phyloP scores from a whole-genome alignment of 2,113 vertebrate species.

The Axis porcinus region DNA sequence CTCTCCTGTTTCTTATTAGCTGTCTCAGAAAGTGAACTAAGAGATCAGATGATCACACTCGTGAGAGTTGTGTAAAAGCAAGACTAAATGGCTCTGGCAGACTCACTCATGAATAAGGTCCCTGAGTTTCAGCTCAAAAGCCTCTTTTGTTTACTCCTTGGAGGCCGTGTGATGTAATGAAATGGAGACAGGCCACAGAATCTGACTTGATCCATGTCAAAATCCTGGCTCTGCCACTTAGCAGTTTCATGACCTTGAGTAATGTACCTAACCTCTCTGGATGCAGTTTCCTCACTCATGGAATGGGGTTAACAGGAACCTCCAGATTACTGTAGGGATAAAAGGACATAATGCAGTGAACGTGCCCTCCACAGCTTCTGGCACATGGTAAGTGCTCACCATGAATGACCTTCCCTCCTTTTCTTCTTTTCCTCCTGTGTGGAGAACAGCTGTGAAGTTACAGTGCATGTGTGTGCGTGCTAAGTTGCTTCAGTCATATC shows the following conservation, averaged over 20 bases:
- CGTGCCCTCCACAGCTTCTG: neutral
- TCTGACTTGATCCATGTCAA: neutral
- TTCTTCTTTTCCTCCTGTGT: neutral
- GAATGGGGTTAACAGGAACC: neutral
- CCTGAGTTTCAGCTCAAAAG: neutral
- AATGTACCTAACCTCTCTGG: neutral
- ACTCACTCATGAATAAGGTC: neutral
- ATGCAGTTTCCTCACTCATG: neutral
- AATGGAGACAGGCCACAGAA: neutral
- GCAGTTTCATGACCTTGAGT: accelerated
- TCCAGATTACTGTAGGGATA: neutral
- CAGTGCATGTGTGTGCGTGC: neutral
- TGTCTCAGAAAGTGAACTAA: neutral
- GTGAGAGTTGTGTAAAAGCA: neutral
- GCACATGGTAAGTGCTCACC: neutral
- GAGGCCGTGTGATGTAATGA: accelerated
- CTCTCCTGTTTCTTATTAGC: neutral
- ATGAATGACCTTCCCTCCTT: neutral
- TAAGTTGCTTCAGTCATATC: neutral
- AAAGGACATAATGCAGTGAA: neutral
- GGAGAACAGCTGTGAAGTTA: neutral
- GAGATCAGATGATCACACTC: neutral
- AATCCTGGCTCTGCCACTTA: neutral
- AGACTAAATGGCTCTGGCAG: neutral
- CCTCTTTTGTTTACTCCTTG: neutral